phyloP scores from a whole-genome alignment of 2,888 invertebrate species.

The Lacanobia oleracea region DNA sequence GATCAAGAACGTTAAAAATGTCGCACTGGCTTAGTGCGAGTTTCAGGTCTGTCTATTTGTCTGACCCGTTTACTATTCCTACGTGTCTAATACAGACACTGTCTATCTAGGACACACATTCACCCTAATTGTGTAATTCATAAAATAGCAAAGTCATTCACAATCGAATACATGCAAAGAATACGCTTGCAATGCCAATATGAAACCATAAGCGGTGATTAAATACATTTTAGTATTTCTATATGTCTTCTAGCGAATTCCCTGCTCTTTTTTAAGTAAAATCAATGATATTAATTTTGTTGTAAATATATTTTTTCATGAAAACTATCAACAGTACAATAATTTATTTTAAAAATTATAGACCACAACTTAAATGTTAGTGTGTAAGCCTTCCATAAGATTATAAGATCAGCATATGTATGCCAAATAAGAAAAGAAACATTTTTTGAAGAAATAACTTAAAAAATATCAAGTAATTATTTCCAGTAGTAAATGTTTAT shows the following conservation, averaged over 20 bases:
- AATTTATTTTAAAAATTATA: background rate
- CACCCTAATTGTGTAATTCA: too few relatives aligned
- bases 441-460: background rate
- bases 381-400: background rate
- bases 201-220: too few relatives aligned
- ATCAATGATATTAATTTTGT: background rate
- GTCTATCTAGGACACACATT: too few relatives aligned
- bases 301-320: background rate
- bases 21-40: too few relatives aligned
- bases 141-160: too few relatives aligned
- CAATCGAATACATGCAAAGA: too few relatives aligned
- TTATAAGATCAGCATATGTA: slow-evolving; percentile 22
- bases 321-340: slow-evolving; percentile 10
- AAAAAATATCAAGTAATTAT: background rate
- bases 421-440: slow-evolving; percentile 19
- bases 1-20: too few relatives aligned
- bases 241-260: background rate
- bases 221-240: too few relatives aligned
- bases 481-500: slow-evolving; percentile 15
- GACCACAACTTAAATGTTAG: slow-evolving; percentile 2
- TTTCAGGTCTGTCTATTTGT: too few relatives aligned
- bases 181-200: too few relatives aligned
- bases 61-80: too few relatives aligned
- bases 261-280: slow-evolving; percentile 3
- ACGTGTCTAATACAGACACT: too few relatives aligned